Evolutionary conservation across 2,113 vertebrate species (phyloP), one percentile per base, ranked within the genome.

Genomic region (Suncus etruscus): DNA sequence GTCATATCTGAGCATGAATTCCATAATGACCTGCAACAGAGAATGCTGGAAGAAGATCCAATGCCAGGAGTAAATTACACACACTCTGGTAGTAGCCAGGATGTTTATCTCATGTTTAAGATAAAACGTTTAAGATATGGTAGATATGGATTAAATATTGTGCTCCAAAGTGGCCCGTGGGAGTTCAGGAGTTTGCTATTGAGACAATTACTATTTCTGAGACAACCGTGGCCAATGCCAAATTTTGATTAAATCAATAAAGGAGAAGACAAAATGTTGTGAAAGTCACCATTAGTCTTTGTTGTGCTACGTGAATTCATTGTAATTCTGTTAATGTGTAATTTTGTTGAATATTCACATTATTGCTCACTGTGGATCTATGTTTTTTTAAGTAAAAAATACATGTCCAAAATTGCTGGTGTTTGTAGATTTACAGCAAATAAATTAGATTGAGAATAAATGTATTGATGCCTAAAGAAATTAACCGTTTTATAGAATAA

Each of bases 291-390:
- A 8, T 48, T 11, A 72, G 32, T 45, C 11, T 9, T 3, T 72
- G 10, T 58, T 54, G 22, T 54, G 58, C 61, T 47, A 18, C 50
- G 20, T 65, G 32, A 58, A n/a, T 47, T 84, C 9, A 16, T 8
- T 58, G 18, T 73, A 65, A 87, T 39, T 90, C 24, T 80, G 48
- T 15, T 66, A 39, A 76, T n/a, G 29, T 18, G n/a, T 58, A 78
- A 77, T 78, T 90, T 32, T 87, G 65, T 15, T 66, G 39, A 87
- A 76, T n/a, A 72, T 58, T 77, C 66, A 51, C 68, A 89, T 65
- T n/a, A 70, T 61, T 29, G n/a, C 25, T n/a, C 15, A 18, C 47
- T 63, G 12, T 51, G 50, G 10, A 65, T 90, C 32, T 88, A 9
- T 66, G 47, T 70, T 25, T 39, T 39, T 87, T 83, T 80, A 84